Conservation (phyloP, 1,140 invertebrate genomes). For the Cydia amplana region DNA sequence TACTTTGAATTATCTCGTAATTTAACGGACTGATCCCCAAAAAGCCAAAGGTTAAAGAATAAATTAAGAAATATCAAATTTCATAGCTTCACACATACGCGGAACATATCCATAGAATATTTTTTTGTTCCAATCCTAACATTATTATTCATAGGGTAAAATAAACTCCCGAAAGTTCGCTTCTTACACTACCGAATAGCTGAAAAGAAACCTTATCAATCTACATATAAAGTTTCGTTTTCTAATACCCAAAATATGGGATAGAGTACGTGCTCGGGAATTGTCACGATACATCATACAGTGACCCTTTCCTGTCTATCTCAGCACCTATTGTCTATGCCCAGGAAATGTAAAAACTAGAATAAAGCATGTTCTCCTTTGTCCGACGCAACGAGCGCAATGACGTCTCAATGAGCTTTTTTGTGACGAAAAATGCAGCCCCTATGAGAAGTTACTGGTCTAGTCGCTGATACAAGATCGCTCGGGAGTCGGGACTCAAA, state of each 20-base stretch:
- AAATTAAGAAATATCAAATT: slow-evolving; percentile 26
- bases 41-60: slow-evolving; percentile 18
- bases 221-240: neutral
- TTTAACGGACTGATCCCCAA: slow-evolving; percentile 7
- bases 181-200: neutral
- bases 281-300: slow-evolving; percentile 11
- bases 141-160: slow-evolving; percentile 27
- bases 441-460: slow-evolving; percentile 13
- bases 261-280: neutral
- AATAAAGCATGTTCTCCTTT: slow-evolving; percentile 25
- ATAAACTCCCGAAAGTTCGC: slow-evolving; percentile 3
- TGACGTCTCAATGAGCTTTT: slow-evolving; percentile 31
- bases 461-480: slow-evolving; percentile 19
- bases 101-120: neutral
- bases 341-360: slow-evolving; percentile 31
- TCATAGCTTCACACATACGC: slow-evolving; percentile 8
- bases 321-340: slow-evolving; percentile 27
- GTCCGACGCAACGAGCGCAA: slow-evolving; percentile 27
- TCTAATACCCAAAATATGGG: neutral
- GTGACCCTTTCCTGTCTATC: slow-evolving; percentile 30
- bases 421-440: slow-evolving; percentile 29
- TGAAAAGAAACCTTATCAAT: neutral
- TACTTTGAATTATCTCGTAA: neutral
- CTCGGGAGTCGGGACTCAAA: slow-evolving; percentile 12
- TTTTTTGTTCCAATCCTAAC: slow-evolving; percentile 17